These are phyloP conservation scores for Phalacrocorax pelagicus DNA, from an alignment of 2,113 vertebrate species.

Conservation along the genomic window DNA sequence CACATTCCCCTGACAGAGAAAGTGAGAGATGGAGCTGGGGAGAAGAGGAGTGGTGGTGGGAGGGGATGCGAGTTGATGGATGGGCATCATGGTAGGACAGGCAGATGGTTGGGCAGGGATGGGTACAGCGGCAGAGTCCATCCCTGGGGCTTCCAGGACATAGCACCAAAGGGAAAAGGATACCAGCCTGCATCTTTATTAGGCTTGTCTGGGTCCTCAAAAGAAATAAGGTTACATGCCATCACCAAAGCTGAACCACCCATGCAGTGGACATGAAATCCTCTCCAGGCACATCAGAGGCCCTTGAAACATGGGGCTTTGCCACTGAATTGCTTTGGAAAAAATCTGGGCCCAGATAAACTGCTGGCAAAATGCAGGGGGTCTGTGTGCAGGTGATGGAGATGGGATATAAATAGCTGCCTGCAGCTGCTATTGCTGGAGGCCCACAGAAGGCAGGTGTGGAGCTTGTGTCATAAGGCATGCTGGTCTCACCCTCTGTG, in stretches of 20 bases:
- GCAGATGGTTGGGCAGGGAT: background rate
- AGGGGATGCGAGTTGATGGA: background rate
- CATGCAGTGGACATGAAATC: background rate
- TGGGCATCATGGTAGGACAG: background rate
- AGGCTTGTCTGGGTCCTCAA: background rate
- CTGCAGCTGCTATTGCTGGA: background rate
- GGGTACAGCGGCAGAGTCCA: accelerated
- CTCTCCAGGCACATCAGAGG: background rate
- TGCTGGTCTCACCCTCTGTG: background rate
- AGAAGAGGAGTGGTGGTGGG: background rate
- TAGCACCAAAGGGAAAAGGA: background rate
- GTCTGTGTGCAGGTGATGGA: background rate
- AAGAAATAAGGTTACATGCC: background rate
- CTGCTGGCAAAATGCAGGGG: background rate
- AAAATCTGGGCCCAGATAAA: background rate
- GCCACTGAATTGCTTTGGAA: background rate
- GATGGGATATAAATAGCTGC: background rate
- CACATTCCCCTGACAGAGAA: slow-evolving; percentile 53
- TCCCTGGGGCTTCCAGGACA: background rate
- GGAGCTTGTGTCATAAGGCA: background rate
- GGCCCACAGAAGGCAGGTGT: accelerated
- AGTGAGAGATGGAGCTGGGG: slow-evolving; percentile 10
- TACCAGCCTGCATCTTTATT: background rate
- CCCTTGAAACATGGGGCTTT: background rate
- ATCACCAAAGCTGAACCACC: background rate